Conservation (phyloP, 2,888 invertebrate genomes). For the Drosophila merina region DNA sequence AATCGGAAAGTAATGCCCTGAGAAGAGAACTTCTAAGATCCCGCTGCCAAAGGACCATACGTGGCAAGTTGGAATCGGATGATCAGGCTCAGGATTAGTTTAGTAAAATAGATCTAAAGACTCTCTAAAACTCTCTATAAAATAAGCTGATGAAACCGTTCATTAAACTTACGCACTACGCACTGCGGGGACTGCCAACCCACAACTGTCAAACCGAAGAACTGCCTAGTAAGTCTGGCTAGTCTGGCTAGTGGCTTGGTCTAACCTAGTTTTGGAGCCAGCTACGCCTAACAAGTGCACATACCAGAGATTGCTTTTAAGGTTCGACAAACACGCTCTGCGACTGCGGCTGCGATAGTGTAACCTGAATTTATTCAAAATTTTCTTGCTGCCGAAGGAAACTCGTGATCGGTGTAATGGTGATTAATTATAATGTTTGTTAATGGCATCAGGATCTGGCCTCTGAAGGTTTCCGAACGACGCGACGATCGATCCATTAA, state of each 20-base stretch:
- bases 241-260: constrained; percentile 2
- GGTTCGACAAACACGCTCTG: constrained; percentile 39
- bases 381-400: constrained; percentile 5
- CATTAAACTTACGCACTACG: constrained; percentile 9
- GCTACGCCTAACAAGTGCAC: constrained; percentile 66
- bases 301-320: constrained; percentile 46
- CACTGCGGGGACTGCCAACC: constrained; percentile 1
- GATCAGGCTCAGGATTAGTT: constrained; percentile 6
- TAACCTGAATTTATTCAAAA: constrained; percentile 54
- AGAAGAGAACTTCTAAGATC: constrained; percentile 79
- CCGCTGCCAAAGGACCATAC: constrained; percentile 65
- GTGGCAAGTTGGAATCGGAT: constrained; percentile 49
- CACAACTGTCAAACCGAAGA: constrained; percentile 5
- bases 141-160: constrained; percentile 19
- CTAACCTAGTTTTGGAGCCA: constrained; percentile 66
- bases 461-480: constrained; percentile 24
- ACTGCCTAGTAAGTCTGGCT: constrained; percentile 11
- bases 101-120: background rate
- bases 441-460: constrained; percentile 55
- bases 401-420: constrained; percentile 49
- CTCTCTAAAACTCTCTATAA: background rate
- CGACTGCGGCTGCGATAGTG: constrained; percentile 26
- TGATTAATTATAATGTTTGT: constrained; percentile 75
- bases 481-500: constrained; percentile 9
- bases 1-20: constrained; percentile 74